Evolutionary conservation across 1,140 invertebrate genomes (phyloP).

Genomic region (Lethocerus indicus): DNA sequence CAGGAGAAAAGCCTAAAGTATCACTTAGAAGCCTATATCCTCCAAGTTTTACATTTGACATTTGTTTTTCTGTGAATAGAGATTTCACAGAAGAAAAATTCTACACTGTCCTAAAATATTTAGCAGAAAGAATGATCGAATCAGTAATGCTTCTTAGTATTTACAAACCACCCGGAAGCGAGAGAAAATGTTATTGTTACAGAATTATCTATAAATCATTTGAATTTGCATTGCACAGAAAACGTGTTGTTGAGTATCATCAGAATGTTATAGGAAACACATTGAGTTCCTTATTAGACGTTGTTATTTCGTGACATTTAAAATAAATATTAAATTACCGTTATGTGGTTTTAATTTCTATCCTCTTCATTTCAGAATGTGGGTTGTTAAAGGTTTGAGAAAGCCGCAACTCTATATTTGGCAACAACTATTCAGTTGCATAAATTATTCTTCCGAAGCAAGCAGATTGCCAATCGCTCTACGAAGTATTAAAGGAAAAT

Average conservation of each 20-base stretch:
- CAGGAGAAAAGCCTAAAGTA: too few species aligned
- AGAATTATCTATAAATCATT: constrained; percentile 27
- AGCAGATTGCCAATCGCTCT: neutral
- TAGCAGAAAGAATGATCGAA: constrained; percentile 23
- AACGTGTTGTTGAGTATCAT: constrained; percentile 26
- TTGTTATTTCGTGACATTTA: constrained; percentile 16
- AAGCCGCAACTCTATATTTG: too few species aligned
- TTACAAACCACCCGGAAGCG: constrained; percentile 21
- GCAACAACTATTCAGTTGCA: too few species aligned
- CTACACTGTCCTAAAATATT: constrained; percentile 22
- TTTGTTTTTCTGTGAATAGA: constrained; percentile 20
- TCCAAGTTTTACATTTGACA: constrained; percentile 23
- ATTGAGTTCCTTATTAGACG: constrained; percentile 22
- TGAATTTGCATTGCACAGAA: constrained; percentile 22
- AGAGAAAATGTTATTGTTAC: constrained; percentile 23
- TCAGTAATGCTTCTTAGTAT: constrained; percentile 21
- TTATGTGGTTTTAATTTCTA: too few species aligned
- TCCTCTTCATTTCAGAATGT: too few species aligned
- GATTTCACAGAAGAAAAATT: constrained; percentile 21
- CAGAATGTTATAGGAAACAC: constrained; percentile 23
- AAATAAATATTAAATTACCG: too few species aligned
- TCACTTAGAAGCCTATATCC: constrained; percentile 19
- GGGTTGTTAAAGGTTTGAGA: too few species aligned
- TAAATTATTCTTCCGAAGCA: too few species aligned
- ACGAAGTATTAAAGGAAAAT: neutral